Percentiles rank a stretch among this genome's conserved stretches.
These are phyloP conservation scores for Oedothorax gibbosus DNA, from an alignment of 1,140 invertebrate species.

Conservation along the genomic window DNA sequence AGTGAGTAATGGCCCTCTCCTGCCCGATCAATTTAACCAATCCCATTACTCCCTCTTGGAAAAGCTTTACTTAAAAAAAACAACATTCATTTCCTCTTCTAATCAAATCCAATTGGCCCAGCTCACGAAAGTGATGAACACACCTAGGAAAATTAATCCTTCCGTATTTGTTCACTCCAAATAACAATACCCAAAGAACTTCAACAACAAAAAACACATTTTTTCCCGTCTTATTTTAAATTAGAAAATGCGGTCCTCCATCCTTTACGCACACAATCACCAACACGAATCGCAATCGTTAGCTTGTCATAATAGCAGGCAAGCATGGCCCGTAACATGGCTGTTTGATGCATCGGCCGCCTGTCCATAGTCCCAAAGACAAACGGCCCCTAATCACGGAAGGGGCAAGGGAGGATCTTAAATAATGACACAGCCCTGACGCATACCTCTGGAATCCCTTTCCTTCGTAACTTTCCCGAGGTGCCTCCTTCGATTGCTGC, in stretches of 20 bases:
- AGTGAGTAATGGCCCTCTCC: no score
- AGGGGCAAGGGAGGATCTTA: conserved; percentile 32
- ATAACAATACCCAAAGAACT: not conserved
- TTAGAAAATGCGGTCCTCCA: conserved; percentile 51
- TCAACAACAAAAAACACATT: not conserved
- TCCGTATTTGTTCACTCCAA: conserved; percentile 5
- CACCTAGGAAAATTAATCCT: conserved; percentile 26
- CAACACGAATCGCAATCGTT: conserved; percentile 48
- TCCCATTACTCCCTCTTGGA: no score
- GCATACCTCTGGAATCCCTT: not conserved
- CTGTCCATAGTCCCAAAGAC: conserved; percentile 45
- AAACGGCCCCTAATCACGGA: conserved; percentile 56
- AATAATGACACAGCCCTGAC: conserved; percentile 55
- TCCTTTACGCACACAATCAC: conserved; percentile 35
- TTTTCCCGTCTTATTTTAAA: conserved; percentile 30
- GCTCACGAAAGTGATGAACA: conserved; percentile 28
- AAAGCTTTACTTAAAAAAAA: no score
- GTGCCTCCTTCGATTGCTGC: conserved; percentile 14
- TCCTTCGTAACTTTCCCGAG: conserved; percentile 34
- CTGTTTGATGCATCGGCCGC: conserved; percentile 54
- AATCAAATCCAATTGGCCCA: conserved; percentile 19
- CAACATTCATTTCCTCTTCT: conserved; percentile 8
- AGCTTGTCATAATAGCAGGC: conserved; percentile 49
- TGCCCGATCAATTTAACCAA: no score
- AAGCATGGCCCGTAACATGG: conserved; percentile 13